phyloP scores from a whole-genome alignment of 1,140 invertebrate species.

The Polyergus mexicanus region DNA sequence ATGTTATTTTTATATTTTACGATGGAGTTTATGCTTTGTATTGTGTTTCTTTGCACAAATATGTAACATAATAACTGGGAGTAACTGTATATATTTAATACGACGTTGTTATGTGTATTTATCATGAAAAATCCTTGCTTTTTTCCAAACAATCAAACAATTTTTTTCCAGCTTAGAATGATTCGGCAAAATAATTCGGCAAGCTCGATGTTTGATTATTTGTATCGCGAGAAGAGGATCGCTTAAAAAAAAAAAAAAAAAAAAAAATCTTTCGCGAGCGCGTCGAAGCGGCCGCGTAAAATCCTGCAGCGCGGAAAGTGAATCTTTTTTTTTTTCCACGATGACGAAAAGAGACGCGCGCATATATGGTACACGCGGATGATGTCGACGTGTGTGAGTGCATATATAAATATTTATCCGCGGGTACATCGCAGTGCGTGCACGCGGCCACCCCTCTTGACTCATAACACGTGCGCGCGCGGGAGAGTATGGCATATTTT shows the following conservation, averaged over 20 bases:
- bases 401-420: slow-evolving; percentile 71
- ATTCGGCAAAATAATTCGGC: neutral
- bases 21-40: neutral
- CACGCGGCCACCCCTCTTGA: slow-evolving; percentile 8
- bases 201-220: neutral
- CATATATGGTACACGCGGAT: slow-evolving; percentile 19
- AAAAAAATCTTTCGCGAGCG: neutral
- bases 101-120: slow-evolving; percentile 25
- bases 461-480: slow-evolving; percentile 31
- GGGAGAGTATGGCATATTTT: slow-evolving; percentile 44
- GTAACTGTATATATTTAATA: neutral
- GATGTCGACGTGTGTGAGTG: slow-evolving; percentile 57
- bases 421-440: slow-evolving; percentile 44
- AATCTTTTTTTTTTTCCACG: slow-evolving; percentile 33
- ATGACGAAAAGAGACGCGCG: slow-evolving; percentile 14
- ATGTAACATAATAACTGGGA: neutral
- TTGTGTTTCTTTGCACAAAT: slow-evolving; percentile 5
- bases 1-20: neutral
- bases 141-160: neutral
- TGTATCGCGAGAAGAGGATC: neutral
- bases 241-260: neutral
- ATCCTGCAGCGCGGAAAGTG: slow-evolving; percentile 27
- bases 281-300: slow-evolving; percentile 38
- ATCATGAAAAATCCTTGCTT: slow-evolving; percentile 1
- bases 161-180: neutral